Evolutionary conservation across 2,888 invertebrate species (phyloP), one percentile per base, ranked within the genome.

Genomic region (Amorpha juglandis): DNA sequence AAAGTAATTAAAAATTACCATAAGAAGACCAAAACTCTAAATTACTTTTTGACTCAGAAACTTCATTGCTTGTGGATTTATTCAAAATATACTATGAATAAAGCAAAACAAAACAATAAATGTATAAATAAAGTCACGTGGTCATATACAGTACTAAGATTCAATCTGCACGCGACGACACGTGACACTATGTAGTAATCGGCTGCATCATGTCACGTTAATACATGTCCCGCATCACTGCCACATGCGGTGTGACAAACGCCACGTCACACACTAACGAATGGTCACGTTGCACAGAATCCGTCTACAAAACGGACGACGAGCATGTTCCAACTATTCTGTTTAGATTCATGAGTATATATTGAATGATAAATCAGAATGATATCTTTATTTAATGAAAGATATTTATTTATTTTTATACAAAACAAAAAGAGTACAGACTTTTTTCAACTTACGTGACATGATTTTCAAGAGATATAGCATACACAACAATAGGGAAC

Each of bases 201-300:
- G 42, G 42, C 58, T 19, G 38, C 38, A 42, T 52, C 52, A 27
- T 58, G 42, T 58, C 58, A 58, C 58, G 58, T 19, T 58, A 58
- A 42, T 58, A 58, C 42, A 58, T 42, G 58, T 58, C 58, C 38
- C 58, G 19, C 58, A 11, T 58, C 38, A 42, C 58, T 12, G 58
- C 8, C 19, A 58, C 58, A 35, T 58, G 58, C 58, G 38, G 38
- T 8, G 58, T 58, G 58, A 58, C 58, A 42, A 58, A 58, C 58
- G 42, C 42, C n/a, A 58, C 42, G 42, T 58, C 58, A 58, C 42
- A 14, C 53, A 58, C 58, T 42, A 58, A 58, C 38, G 42, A 35
- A 58, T 58, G 19, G 38, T 58, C 58, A 42, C 19, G 58, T 58
- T 9, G 7, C 14, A 48, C n/a, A 48, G n/a, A 48, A 48, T 48